Evolutionary conservation across 2,113 vertebrate genomes (phyloP).

Genomic region (Xerus inauris): DNA sequence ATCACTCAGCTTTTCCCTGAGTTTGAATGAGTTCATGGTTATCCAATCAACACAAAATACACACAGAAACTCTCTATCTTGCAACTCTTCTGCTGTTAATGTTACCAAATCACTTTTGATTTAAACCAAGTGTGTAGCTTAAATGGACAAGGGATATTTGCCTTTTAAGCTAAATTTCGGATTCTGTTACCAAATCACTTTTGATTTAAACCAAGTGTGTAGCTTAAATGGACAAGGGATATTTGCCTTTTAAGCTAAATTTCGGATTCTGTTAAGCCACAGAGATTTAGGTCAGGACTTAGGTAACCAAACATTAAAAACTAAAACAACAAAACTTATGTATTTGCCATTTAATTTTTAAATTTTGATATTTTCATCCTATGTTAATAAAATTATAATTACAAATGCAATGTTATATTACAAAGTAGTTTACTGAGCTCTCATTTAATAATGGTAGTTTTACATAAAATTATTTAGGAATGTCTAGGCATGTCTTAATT

Average conservation of each 20-base stretch:
- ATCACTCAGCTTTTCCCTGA: neutral
- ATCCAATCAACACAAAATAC: neutral
- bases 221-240: neutral
- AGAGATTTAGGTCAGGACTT: neutral
- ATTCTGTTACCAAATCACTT: neutral
- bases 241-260: neutral
- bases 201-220: neutral
- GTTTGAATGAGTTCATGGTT: neutral
- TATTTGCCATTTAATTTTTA: neutral
- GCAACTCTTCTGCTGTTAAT: neutral
- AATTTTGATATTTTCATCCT: neutral
- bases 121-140: neutral
- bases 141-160: neutral
- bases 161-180: neutral
- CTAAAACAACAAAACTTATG: neutral
- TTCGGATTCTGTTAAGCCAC: neutral
- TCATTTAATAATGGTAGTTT: neutral
- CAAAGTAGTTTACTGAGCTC: neutral
- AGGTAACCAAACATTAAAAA: neutral
- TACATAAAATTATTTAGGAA: neutral
- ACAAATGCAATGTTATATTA: neutral
- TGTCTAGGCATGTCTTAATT: neutral
- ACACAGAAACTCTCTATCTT: neutral
- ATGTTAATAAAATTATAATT: neutral
- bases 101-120: neutral